Percentiles rank a stretch among this genome's conserved stretches.
phyloP scores from a whole-genome alignment of 2,797 vertebrate genomes.

The Tapera naevia region DNA sequence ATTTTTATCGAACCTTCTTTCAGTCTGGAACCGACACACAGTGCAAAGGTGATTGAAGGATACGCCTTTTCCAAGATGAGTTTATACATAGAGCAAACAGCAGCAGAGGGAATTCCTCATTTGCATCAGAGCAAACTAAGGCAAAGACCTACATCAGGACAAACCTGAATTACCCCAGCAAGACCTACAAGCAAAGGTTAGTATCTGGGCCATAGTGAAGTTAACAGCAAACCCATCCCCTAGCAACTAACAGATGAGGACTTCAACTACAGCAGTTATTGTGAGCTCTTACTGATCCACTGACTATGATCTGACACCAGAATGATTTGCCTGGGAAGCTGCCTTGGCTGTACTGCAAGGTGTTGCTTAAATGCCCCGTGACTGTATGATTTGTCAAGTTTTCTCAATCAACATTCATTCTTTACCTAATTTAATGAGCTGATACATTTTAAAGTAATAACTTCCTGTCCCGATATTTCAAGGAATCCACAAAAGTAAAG shows the following conservation, averaged over 20 bases:
- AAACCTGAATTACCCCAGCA: not conserved
- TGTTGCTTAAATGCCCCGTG: not conserved
- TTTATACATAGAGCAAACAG: not conserved
- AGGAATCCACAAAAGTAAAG: not conserved
- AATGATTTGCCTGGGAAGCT: not conserved
- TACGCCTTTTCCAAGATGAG: not conserved
- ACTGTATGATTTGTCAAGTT: not conserved
- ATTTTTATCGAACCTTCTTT: not conserved
- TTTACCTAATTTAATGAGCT: not conserved
- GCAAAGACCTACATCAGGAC: not conserved
- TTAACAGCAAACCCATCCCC: not conserved
- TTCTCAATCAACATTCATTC: not conserved
- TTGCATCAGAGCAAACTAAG: not conserved
- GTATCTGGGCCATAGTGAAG: not conserved
- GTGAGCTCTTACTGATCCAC: not conserved
- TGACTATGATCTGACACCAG: not conserved
- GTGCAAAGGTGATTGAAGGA: not conserved
- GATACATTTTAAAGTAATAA: not conserved
- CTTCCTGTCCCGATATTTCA: not conserved
- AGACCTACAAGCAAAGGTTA: not conserved
- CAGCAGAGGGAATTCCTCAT: not conserved
- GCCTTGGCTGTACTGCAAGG: not conserved
- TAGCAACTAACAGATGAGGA: not conserved
- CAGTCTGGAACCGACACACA: not conserved
- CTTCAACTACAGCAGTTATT: not conserved